Base-by-base conservation (phyloP, 2,888 invertebrate species). In the Calephelis perditalis region DNA sequence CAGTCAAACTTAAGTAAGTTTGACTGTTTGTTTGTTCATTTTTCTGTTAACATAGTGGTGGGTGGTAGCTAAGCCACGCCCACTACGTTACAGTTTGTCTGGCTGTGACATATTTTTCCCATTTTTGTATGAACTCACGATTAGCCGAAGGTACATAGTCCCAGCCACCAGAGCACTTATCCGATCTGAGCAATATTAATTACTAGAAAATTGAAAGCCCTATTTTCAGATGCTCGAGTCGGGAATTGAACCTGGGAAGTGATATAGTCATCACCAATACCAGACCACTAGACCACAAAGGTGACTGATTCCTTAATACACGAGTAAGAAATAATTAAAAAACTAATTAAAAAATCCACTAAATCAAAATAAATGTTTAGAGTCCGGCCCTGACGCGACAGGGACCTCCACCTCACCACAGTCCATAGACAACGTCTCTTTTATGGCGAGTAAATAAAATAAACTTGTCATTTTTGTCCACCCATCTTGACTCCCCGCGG, bases 401-500 rank as follows among this genome's bases (percentile, higher is more conserved):
- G 9, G 15, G 47, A 49, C 9, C 8, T 49, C 15, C 49, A 49
- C 15, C 49, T 15, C 40, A 6, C 40, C 7, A 40, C 40, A 40
- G 40, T 40, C 10, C 9, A 9, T 26, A 26, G 26, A 49, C 8
- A 26, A 49, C 3, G 49, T 49, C 49, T 9, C 15, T n/a, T 49
- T 56, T 56, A 61, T 58, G 45, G 62, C 47, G 37, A 46, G 60
- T 55, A 64, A 63, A 55, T 56, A 60, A 37, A 59, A 46, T 62
- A 36, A 43, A 49, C 49, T 59, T 45, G n/a, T 57, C 37, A 35
- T 75, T 74, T 77, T 79, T 80, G 76, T 76, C 75, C 72, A 70
- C 71, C 68, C 76, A 75, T 74, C 76, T 79, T 74, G 73, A 71
- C 74, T 73, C 65, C 65, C 71, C 67, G 69, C 68, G 70, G 69